phyloP scores from a whole-genome alignment of 2,797 vertebrate species.

The Sparus aurata region DNA sequence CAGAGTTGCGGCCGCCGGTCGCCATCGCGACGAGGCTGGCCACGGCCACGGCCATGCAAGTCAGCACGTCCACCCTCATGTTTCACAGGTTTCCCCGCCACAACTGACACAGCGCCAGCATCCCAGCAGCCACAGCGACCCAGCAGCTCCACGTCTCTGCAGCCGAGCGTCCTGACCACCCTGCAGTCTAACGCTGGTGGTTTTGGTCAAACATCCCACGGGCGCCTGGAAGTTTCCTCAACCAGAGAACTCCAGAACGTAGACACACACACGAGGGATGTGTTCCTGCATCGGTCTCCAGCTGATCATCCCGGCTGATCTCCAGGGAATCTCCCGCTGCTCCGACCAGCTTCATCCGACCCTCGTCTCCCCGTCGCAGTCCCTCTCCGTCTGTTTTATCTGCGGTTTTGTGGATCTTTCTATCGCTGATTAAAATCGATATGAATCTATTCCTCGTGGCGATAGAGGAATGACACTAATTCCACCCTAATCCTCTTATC shows the following conservation, averaged over 20 bases:
- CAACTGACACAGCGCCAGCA: conserved; percentile 37
- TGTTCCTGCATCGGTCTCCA: background rate
- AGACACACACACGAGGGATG: background rate
- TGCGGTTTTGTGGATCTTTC: conserved; percentile 53
- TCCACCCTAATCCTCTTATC: conserved; percentile 89
- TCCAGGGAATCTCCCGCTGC: conserved; percentile 22
- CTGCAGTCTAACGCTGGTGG: conserved; percentile 34
- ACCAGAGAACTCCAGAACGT: background rate
- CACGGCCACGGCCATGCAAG: conserved; percentile 82
- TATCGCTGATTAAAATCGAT: conserved; percentile 86
- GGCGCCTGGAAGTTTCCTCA: conserved; percentile 19
- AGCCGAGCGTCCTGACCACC: background rate
- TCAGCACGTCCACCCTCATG: conserved; percentile 84
- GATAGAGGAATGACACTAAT: conserved; percentile 88
- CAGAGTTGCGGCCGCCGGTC: conserved; percentile 74
- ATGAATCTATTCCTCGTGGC: conserved; percentile 83
- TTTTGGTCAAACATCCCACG: conserved; percentile 41
- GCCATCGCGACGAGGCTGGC: conserved; percentile 74
- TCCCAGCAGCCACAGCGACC: conserved; percentile 27
- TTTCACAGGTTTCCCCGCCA: conserved; percentile 50
- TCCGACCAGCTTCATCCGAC: conserved; percentile 3
- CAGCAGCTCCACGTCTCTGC: conserved; percentile 22
- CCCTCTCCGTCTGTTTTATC: conserved; percentile 42
- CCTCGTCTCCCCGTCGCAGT: conserved; percentile 3
- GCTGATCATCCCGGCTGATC: conserved; percentile 29